A percentile compares a stretch with the other conserved stretches of the same genome.
phyloP scores from a whole-genome alignment of 1,140 invertebrate genomes.

The Drosophila cardini region DNA sequence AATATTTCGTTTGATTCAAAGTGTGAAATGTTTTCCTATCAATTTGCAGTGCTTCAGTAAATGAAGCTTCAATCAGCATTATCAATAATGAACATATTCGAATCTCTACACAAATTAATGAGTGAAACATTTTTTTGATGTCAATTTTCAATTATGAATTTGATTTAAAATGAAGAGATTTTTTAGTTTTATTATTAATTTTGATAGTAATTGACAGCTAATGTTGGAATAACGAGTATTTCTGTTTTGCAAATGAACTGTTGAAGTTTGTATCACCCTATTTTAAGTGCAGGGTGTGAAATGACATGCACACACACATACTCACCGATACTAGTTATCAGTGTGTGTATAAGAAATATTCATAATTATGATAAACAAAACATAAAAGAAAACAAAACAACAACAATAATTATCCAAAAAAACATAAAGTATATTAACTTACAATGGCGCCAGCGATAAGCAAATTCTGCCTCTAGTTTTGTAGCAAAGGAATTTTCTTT shows the following conservation, averaged over 20 bases:
- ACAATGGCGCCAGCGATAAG: slow-evolving; percentile 53
- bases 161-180: too few species aligned
- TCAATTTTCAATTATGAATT: too few species aligned
- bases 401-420: background rate
- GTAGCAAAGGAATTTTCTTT: slow-evolving; percentile 34
- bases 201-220: too few species aligned
- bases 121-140: too few species aligned
- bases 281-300: slow-evolving; percentile 9
- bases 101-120: too few species aligned
- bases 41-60: too few species aligned
- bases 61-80: too few species aligned
- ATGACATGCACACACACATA: background rate
- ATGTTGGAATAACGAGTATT: too few species aligned
- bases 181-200: too few species aligned
- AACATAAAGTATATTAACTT: slow-evolving; percentile 18
- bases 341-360: slow-evolving; percentile 58
- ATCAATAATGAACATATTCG: too few species aligned
- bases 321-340: background rate
- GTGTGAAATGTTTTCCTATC: too few species aligned
- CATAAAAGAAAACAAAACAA: background rate
- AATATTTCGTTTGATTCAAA: too few species aligned
- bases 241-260: background rate
- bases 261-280: background rate
- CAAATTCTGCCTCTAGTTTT: slow-evolving; percentile 52
- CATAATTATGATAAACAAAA: slow-evolving; percentile 70